Base-by-base conservation (phyloP, 2,113 vertebrate species). In the Brachyistius frenatus region DNA sequence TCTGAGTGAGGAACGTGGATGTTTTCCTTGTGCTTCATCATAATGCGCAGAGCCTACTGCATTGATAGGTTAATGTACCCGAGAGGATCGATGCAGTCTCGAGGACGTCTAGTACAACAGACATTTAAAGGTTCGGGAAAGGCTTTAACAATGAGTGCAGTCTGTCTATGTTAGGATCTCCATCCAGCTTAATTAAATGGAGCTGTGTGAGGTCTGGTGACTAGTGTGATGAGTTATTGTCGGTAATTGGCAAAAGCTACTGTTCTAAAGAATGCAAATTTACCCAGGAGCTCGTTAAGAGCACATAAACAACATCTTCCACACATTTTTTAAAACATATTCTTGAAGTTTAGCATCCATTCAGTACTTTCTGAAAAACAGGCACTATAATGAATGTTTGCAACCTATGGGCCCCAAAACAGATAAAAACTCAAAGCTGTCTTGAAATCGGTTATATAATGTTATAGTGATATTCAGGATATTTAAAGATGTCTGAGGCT, bases 61-160 rank as follows among this genome's bases (percentile, higher is more conserved):
- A 89, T 47, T 86, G 83, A 92, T 91, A 86, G 85, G 79, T 89
- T 88, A 89, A 91, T 91, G 78, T 75, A 84, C 81, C 75, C 65
- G 1, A 33, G 72, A 73, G 81, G 88, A 91, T 92, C 91, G 91
- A 88, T 92, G 84, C 76, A 75, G 73, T 77, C 84, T 74, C 56
- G 77, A 85, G 86, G 87, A 90, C 64, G 52, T 82, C 84, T 74
- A 76, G 85, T 73, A 67, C 39, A 73, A 52, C 75, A 83, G 73
- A 86, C 78, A 64, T 84, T 90, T 85, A 89, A 84, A 90, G 71
- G 69, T 83, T 88, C 36, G 41, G 70, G 62, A 70, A 84, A 85
- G 46, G 76, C 64, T 83, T 78, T 66, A 84, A 86, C 65, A 89
- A 87, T 73, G 57, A 83, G 44, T 36, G 53, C 77, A 63, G 88